Conservation (phyloP, 2,888 invertebrate species). For the Ctena decussata region DNA sequence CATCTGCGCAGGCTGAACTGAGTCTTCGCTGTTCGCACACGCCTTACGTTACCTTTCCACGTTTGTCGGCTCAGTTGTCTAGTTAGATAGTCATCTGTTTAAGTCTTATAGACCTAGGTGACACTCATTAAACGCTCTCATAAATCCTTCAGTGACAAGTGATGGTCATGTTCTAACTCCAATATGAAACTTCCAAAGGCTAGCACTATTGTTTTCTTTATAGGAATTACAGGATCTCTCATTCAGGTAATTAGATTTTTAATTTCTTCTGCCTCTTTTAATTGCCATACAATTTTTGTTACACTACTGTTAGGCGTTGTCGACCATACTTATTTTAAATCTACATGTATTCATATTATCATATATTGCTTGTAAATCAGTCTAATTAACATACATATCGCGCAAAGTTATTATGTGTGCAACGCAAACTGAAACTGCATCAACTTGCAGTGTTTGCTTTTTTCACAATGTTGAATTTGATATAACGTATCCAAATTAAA, state of each 20-base stretch:
- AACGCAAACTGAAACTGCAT: too few relatives aligned
- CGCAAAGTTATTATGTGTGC: too few relatives aligned
- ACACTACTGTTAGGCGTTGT: too few relatives aligned
- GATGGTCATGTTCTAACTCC: not conserved
- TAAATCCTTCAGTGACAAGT: not conserved
- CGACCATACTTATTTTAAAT: too few relatives aligned
- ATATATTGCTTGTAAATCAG: too few relatives aligned
- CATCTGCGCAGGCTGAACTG: not conserved
- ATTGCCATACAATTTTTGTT: too few relatives aligned
- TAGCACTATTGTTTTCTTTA: not conserved
- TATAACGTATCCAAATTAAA: too few relatives aligned
- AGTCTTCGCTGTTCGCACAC: not conserved
- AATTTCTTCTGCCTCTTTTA: too few relatives aligned
- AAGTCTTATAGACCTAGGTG: not conserved
- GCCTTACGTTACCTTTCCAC: not conserved
- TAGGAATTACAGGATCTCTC: not conserved
- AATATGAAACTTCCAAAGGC: not conserved
- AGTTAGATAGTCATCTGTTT: constrained; percentile 1
- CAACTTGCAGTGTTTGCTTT: too few relatives aligned
- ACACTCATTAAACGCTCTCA: not conserved
- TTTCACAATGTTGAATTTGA: too few relatives aligned
- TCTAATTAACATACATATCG: too few relatives aligned
- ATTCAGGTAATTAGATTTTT: not conserved
- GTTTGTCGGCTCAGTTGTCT: not conserved
- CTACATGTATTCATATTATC: too few relatives aligned